These are phyloP conservation scores for Trididemnum miniatum DNA, from an alignment of 23 tunicate genomes.

Conservation along the genomic window DNA sequence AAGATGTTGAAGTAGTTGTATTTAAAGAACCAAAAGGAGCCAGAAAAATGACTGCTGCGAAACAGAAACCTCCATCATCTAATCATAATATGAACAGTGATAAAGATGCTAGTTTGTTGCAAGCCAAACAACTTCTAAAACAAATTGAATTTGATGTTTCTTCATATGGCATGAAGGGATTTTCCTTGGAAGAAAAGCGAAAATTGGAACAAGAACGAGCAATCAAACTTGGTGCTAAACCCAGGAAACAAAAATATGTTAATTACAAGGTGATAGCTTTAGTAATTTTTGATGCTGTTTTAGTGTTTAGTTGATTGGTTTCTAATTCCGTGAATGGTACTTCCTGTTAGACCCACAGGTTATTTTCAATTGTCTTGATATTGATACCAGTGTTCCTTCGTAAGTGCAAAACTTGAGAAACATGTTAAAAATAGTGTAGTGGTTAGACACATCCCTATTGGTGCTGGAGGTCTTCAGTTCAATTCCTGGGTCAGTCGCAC, in stretches of 20 bases:
- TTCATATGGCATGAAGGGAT: constrained; percentile 57
- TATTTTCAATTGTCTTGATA: too few relatives aligned
- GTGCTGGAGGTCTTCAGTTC: too few relatives aligned
- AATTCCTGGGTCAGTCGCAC: too few relatives aligned
- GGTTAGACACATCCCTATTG: too few relatives aligned
- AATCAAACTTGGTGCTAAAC: constrained; percentile 75
- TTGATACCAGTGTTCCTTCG: too few relatives aligned
- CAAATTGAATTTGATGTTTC: constrained; percentile 66
- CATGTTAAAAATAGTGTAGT: too few relatives aligned
- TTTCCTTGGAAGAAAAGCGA: constrained; percentile 67
- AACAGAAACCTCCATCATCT: background rate
- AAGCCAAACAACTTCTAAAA: constrained; percentile 52
- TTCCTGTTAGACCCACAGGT: background rate
- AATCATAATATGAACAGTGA: background rate
- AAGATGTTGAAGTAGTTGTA: constrained; percentile 48
- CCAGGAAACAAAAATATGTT: constrained; percentile 42
- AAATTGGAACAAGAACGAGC: constrained; percentile 65
- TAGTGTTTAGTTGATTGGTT: background rate
- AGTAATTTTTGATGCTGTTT: background rate
- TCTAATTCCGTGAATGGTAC: background rate
- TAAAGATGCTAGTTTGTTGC: background rate
- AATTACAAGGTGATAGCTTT: constrained; percentile 61
- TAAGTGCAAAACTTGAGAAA: too few relatives aligned
- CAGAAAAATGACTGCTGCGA: background rate
- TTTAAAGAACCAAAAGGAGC: constrained; percentile 15